Conservation (phyloP, 2,888 invertebrate species). For the Tupiocoris notatus region DNA sequence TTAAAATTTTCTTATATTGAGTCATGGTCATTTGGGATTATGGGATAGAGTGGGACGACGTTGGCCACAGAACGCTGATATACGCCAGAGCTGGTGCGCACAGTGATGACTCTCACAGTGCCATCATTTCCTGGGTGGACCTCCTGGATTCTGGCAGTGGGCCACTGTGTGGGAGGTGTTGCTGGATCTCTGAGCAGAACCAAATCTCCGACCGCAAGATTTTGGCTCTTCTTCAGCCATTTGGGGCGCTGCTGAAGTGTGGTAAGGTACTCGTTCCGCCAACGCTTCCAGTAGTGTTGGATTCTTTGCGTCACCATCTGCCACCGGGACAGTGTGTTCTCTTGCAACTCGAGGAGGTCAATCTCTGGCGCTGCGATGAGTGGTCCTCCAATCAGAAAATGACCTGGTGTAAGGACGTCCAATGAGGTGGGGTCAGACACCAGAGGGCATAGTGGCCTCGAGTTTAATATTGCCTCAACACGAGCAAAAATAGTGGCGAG, state of each 20-base stretch:
- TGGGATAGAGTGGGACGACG: too few relatives aligned
- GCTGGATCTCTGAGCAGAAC: too few relatives aligned
- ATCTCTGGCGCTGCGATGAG: background rate
- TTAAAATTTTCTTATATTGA: too few relatives aligned
- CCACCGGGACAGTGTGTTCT: conserved; percentile 3
- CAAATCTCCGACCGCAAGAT: background rate
- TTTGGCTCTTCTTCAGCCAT: background rate
- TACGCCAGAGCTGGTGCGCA: too few relatives aligned
- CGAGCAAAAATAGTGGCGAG: conserved; percentile 16
- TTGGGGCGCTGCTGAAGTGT: background rate
- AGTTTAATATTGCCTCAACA: conserved; percentile 36
- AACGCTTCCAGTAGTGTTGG: conserved; percentile 3
- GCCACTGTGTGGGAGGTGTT: too few relatives aligned
- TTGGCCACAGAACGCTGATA: too few relatives aligned
- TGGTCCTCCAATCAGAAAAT: conserved; percentile 4
- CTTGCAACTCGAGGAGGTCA: background rate
- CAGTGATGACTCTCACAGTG: too few relatives aligned
- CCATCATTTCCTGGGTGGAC: too few relatives aligned
- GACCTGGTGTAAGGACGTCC: background rate
- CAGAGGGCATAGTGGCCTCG: background rate
- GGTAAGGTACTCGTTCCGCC: background rate
- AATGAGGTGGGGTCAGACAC: background rate
- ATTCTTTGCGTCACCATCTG: background rate
- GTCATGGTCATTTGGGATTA: too few relatives aligned
- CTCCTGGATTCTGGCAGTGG: too few relatives aligned